phyloP scores from a whole-genome alignment of 2,888 invertebrate species.

The Troides aeacus region DNA sequence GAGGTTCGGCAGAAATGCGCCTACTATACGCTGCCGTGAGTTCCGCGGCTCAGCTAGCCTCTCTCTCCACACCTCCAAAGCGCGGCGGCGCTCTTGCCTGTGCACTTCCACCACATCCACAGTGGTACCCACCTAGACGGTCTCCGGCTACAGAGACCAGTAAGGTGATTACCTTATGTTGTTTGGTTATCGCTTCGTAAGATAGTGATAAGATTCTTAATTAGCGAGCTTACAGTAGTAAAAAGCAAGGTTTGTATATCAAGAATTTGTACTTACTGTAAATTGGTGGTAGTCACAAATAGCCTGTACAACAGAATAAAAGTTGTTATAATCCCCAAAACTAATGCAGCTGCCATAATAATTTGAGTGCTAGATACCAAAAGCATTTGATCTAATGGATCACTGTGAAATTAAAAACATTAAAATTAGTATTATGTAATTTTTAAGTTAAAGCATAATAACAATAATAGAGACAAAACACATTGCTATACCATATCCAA shows the following conservation, averaged over 20 bases:
- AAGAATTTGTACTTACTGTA: conserved; percentile 50
- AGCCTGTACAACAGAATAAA: conserved; percentile 69
- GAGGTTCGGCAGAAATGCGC: too few species aligned
- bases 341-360: conserved; percentile 69
- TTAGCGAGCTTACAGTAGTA: neutral
- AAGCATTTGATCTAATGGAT: conserved; percentile 64
- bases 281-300: conserved; percentile 54
- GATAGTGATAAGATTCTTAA: neutral
- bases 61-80: too few species aligned
- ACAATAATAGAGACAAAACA: too few species aligned
- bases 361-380: conserved; percentile 70
- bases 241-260: neutral
- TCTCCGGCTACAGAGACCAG: too few species aligned
- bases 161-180: neutral
- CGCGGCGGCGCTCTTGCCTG: too few species aligned
- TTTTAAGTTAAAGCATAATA: too few species aligned
- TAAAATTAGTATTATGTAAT: too few species aligned
- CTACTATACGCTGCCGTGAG: too few species aligned
- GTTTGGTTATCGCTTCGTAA: neutral
- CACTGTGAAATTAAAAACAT: conserved; percentile 45
- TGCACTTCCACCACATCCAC: too few species aligned
- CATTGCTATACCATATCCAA: too few species aligned
- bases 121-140: too few species aligned
- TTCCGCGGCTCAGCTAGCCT: too few species aligned
- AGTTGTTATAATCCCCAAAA: conserved; percentile 70